Evolutionary conservation across 1,140 invertebrate genomes (phyloP).

Genomic region (Drosophila serrata): DNA sequence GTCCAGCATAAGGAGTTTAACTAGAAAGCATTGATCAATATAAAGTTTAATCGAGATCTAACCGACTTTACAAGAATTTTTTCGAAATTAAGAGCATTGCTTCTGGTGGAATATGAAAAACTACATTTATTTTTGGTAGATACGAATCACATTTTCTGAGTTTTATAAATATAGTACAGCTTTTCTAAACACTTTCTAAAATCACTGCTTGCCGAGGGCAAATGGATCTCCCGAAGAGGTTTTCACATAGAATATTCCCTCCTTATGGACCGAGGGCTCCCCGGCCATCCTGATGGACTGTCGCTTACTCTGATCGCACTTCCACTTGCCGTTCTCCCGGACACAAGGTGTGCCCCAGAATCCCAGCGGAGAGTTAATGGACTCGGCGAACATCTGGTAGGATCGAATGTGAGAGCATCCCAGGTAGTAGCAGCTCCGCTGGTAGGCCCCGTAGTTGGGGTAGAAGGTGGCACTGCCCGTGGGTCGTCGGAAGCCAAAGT

Average conservation of each 20-base stretch:
- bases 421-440: slow-evolving; percentile 82
- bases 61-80: background rate
- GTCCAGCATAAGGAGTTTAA: background rate
- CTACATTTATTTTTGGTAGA: slow-evolving; percentile 19
- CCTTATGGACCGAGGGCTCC: slow-evolving; percentile 74
- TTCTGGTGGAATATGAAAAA: background rate
- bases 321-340: slow-evolving; percentile 55
- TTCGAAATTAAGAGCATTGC: background rate
- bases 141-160: slow-evolving; percentile 10
- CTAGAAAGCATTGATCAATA: background rate
- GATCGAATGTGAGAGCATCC: slow-evolving; percentile 87
- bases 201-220: slow-evolving; percentile 61
- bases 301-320: slow-evolving; percentile 77
- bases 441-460: slow-evolving; percentile 88
- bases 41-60: background rate
- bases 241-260: slow-evolving; percentile 86
- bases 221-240: slow-evolving; percentile 86
- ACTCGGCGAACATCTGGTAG: slow-evolving; percentile 87
- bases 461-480: slow-evolving; percentile 91
- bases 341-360: slow-evolving; percentile 78
- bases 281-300: slow-evolving; percentile 86
- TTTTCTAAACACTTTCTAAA: background rate
- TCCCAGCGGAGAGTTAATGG: slow-evolving; percentile 81
- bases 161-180: background rate
- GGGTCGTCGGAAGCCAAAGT: slow-evolving; percentile 86